A percentile compares a stretch with the other conserved stretches of the same genome.
Conservation (phyloP, 2,797 vertebrate species). For the Hypotaenidia philippensis region DNA sequence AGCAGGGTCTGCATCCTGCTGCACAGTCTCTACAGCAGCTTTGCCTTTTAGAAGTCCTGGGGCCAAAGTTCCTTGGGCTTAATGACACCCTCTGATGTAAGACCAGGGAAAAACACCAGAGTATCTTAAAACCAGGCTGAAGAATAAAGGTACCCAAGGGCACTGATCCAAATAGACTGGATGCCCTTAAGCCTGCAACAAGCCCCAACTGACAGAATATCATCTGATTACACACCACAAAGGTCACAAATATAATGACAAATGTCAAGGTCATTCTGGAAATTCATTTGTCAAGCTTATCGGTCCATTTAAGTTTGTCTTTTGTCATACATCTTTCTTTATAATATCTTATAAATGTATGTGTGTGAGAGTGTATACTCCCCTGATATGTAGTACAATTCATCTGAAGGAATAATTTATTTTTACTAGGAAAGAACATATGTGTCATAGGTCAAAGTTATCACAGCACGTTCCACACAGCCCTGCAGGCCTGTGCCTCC, state of each 20-base stretch:
- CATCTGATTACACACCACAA: neutral
- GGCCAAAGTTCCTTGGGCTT: neutral
- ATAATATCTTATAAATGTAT: neutral
- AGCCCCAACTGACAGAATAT: neutral
- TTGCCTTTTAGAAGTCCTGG: neutral
- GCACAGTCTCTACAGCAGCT: rapidly evolving
- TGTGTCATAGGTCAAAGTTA: neutral
- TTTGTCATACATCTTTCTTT: neutral
- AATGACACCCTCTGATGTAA: neutral
- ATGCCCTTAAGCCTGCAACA: neutral
- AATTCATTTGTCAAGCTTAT: neutral
- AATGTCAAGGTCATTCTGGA: neutral
- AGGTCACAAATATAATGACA: neutral
- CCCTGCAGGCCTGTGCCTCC: neutral
- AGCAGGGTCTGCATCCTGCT: neutral
- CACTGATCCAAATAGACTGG: neutral
- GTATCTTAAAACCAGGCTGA: neutral
- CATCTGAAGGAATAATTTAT: neutral
- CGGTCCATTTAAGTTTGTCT: neutral
- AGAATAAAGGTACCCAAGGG: neutral
- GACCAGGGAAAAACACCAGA: neutral
- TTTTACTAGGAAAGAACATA: neutral
- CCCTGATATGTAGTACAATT: neutral
- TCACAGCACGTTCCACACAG: neutral
- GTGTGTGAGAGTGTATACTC: neutral